Conservation (phyloP, 1,140 invertebrate species). For the Zeugodacus cucurbitae region DNA sequence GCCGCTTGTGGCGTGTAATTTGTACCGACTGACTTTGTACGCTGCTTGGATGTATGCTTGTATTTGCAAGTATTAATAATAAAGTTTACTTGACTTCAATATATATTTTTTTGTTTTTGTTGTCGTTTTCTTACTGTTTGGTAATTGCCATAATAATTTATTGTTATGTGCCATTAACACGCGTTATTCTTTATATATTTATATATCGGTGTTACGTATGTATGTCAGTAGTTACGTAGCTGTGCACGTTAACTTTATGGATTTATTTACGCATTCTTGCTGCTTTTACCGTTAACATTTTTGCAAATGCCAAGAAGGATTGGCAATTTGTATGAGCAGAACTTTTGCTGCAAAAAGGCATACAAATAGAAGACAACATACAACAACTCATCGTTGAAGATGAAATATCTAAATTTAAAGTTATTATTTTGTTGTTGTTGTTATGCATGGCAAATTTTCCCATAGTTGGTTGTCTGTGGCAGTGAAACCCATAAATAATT, state of each 20-base stretch:
- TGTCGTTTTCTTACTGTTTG: not conserved
- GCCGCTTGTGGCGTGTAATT: not conserved
- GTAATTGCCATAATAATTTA: not conserved
- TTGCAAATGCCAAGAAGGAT: not conserved
- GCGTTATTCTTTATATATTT: not conserved
- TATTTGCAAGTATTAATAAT: not conserved
- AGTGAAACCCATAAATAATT: not conserved
- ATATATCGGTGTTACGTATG: not conserved
- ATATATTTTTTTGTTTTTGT: not conserved
- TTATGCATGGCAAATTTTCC: not conserved
- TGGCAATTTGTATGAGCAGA: not conserved
- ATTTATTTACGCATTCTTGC: not conserved
- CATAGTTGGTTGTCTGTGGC: not conserved
- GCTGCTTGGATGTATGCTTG: not conserved
- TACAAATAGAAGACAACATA: no score
- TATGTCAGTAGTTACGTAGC: not conserved
- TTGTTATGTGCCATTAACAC: constrained; percentile 1
- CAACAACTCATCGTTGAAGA: not conserved
- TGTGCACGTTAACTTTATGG: not conserved
- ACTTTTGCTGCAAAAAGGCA: not conserved
- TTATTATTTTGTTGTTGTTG: not conserved
- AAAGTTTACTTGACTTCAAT: not conserved
- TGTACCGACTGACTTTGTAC: not conserved
- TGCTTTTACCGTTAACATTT: not conserved
- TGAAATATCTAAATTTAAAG: not conserved